phyloP scores from a whole-genome alignment of 1,140 invertebrate genomes.

The Sweltsa coloradensis region DNA sequence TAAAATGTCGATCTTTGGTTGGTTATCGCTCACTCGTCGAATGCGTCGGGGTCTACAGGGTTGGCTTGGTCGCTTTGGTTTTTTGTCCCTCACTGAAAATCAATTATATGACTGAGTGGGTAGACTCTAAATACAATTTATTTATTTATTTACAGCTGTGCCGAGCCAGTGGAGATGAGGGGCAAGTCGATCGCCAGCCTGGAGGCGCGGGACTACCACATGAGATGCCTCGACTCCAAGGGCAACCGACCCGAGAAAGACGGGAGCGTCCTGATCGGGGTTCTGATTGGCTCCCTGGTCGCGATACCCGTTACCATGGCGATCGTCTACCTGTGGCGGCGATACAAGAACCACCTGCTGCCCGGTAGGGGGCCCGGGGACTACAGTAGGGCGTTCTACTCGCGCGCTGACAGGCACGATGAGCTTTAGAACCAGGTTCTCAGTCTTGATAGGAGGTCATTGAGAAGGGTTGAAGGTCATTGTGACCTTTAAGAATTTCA shows the following conservation, averaged over 20 bases:
- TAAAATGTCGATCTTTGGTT: too few species aligned
- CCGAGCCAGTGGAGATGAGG: constrained; percentile 43
- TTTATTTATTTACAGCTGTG: constrained; percentile 34
- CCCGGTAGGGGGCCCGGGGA: constrained; percentile 33
- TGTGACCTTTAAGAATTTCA: too few species aligned
- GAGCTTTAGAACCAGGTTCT: too few species aligned
- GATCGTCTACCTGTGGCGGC: constrained; percentile 41
- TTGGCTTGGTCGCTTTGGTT: too few species aligned
- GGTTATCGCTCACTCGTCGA: too few species aligned
- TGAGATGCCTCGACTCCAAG: constrained; percentile 47
- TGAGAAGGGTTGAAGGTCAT: too few species aligned
- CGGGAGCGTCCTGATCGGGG: constrained; percentile 47
- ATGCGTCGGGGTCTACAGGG: too few species aligned
- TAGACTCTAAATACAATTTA: too few species aligned
- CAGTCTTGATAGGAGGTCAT: too few species aligned
- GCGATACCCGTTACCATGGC: constrained; percentile 47
- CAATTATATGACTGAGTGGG: too few species aligned
- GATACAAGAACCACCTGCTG: constrained; percentile 12
- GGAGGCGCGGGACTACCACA: constrained; percentile 34
- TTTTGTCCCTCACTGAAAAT: too few species aligned
- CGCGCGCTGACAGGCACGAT: constrained; percentile 39
- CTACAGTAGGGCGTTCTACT: constrained; percentile 57
- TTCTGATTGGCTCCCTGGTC: constrained; percentile 50
- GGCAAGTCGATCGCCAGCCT: constrained; percentile 39
- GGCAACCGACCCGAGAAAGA: constrained; percentile 46